These are phyloP conservation scores for Remorina albescens DNA, from an alignment of 2,797 vertebrate species.

Conservation along the genomic window DNA sequence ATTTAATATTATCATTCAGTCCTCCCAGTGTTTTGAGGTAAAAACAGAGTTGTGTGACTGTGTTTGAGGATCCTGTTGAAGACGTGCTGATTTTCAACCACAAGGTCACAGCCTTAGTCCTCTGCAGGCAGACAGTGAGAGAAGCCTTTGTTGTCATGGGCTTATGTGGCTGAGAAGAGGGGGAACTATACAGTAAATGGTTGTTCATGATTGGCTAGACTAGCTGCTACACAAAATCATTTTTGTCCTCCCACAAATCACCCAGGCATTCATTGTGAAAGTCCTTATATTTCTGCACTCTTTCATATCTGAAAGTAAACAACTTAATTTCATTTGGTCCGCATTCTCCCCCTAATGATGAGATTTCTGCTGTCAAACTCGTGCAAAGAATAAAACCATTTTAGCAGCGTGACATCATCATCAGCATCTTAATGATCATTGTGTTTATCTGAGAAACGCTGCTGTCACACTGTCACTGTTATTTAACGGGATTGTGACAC, in stretches of 20 bases:
- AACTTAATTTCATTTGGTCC: neutral
- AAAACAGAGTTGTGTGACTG: neutral
- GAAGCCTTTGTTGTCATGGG: constrained; percentile 49
- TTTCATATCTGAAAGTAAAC: constrained; percentile 2
- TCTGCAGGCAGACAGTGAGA: constrained; percentile 32
- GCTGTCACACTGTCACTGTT: constrained; percentile 7
- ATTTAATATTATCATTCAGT: neutral
- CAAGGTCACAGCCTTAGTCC: constrained; percentile 21
- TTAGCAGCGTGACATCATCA: constrained; percentile 27
- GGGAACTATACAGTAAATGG: constrained; percentile 30
- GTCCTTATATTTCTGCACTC: constrained; percentile 13
- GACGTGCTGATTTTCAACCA: constrained; percentile 7
- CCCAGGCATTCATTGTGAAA: constrained; percentile 6
- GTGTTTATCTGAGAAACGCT: constrained; percentile 11
- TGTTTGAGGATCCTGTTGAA: constrained; percentile 2
- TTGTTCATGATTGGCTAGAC: constrained; percentile 19
- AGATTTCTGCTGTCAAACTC: constrained; percentile 3
- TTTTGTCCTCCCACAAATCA: constrained; percentile 21
- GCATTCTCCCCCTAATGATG: neutral
- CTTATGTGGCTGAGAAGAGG: constrained; percentile 30
- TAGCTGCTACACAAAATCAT: constrained; percentile 26
- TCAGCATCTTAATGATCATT: constrained; percentile 11
- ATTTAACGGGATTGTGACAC: constrained; percentile 15
- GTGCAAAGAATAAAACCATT: constrained; percentile 12
- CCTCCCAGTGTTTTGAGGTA: neutral